A percentile compares a stretch with the other conserved stretches of the same genome.
Evolutionary conservation across 2,797 vertebrate genomes (phyloP).

Genomic region (Spheniscus humboldti): DNA sequence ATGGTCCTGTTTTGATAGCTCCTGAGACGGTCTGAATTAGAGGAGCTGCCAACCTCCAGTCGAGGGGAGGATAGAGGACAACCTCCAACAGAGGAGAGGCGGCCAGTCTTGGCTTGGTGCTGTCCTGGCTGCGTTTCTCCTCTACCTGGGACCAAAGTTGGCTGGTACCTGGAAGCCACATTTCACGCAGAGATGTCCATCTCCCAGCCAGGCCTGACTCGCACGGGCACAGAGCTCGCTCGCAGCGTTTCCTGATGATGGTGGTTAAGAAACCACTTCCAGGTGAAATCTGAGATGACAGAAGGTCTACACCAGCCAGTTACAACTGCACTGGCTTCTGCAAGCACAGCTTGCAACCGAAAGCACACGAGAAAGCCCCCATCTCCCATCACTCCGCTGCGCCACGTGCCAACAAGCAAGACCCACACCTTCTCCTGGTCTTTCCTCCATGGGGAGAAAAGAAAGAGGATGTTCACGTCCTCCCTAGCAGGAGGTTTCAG

Average conservation of each 20-base stretch:
- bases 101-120: neutral
- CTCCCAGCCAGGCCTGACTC: neutral
- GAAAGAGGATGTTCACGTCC: neutral
- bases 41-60: neutral
- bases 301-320: neutral
- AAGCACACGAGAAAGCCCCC: rapidly evolving
- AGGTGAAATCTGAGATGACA: neutral
- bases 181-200: neutral
- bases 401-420: rapidly evolving
- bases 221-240: rapidly evolving
- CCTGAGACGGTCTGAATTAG: neutral
- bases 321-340: neutral
- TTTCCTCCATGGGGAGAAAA: neutral
- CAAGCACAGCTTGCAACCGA: rapidly evolving
- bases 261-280: neutral
- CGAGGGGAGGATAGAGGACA: neutral
- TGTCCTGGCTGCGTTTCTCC: neutral
- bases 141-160: rapidly evolving
- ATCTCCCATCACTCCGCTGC: rapidly evolving
- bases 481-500: neutral
- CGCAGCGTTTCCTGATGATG: rapidly evolving
- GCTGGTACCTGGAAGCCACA: neutral
- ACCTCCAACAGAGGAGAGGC: neutral
- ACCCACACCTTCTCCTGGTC: neutral
- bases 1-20: rapidly evolving